A percentile compares a stretch with the other conserved stretches of the same genome.
Evolutionary conservation across 2,797 vertebrate species (phyloP).

Genomic region (Peromyscus nudipes): DNA sequence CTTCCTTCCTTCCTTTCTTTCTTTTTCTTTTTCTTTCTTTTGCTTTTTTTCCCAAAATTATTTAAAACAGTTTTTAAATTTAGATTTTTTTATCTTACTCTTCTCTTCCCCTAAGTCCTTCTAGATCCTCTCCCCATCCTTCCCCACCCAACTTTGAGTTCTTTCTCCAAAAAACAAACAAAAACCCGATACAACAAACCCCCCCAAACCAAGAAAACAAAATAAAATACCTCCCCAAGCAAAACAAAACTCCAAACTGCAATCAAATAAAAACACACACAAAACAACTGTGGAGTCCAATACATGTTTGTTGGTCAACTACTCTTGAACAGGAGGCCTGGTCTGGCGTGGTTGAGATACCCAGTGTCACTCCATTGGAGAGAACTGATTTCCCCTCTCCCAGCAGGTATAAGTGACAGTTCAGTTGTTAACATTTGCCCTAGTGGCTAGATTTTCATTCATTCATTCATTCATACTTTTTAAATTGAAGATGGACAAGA

Average conservation of each 20-base stretch:
- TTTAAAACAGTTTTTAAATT: neutral
- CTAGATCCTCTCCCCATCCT: neutral
- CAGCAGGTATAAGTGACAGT: neutral
- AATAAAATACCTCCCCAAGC: neutral
- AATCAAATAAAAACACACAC: neutral
- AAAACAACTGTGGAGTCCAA: too few relatives aligned
- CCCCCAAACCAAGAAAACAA: neutral
- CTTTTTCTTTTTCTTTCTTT: too few relatives aligned
- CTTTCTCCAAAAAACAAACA: neutral
- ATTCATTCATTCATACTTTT: neutral
- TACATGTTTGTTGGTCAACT: neutral
- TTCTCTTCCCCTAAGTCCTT: neutral
- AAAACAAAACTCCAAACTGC: neutral
- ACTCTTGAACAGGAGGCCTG: neutral
- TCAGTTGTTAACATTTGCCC: neutral
- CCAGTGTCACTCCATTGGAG: neutral
- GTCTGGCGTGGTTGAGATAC: neutral
- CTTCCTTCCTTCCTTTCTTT: neutral
- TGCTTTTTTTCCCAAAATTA: neutral
- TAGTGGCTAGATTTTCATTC: neutral
- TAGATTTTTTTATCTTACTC: neutral
- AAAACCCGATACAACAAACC: neutral
- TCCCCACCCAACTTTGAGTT: neutral
- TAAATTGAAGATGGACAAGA: neutral
- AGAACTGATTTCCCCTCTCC: neutral